Base-by-base conservation (phyloP, 2,888 invertebrate genomes). In the Anticlea derivata region DNA sequence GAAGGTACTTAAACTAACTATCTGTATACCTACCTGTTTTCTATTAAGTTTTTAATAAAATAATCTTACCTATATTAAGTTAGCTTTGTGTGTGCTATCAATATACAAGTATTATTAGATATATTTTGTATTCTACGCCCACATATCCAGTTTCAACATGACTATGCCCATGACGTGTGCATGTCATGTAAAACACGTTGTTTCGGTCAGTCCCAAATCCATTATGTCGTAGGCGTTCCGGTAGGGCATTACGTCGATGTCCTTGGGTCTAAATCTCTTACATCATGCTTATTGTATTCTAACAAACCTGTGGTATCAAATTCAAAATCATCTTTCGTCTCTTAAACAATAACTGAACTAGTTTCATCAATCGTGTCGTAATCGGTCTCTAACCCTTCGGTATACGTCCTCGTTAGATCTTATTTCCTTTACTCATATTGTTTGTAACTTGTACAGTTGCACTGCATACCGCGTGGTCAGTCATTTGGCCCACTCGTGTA, bases 391-490 rank as follows among this genome's bases (percentile, higher is more conserved):
- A 59, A 59, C 58, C 54, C 54, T 56, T 35, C 20, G 55, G 47
- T 43, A 57, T 60, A 55, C 61, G 64, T 58, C 56, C 61, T 58
- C 58, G 38, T 57, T 65, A 51, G 49, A 61, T 58, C 56, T 48
- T 55, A 57, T 62, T 65, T 58, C 61, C 65, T 65, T 65, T 61
- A 58, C 61, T 57, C 50, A 41, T 37, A 58, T 60, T 51, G 51
- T 61, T 55, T 65, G 69, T 78, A 75, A 80, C 73, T n/a, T 70
- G 72, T 75, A 70, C 60, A 65, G 63, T 61, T 69, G 68, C 63
- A 66, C 62, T 70, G 73, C 79, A 83, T 84, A 80, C 83, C 79
- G 63, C 60, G 60, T 66, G 68, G 56, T 67, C 71, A 75, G 69
- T 76, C 73, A 73, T 75, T 75, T 76, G 67, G 65, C 45, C 48